A percentile compares a stretch with the other conserved stretches of the same genome.
Conservation (phyloP, 2,888 invertebrate genomes). For the Mystacides longicornis region DNA sequence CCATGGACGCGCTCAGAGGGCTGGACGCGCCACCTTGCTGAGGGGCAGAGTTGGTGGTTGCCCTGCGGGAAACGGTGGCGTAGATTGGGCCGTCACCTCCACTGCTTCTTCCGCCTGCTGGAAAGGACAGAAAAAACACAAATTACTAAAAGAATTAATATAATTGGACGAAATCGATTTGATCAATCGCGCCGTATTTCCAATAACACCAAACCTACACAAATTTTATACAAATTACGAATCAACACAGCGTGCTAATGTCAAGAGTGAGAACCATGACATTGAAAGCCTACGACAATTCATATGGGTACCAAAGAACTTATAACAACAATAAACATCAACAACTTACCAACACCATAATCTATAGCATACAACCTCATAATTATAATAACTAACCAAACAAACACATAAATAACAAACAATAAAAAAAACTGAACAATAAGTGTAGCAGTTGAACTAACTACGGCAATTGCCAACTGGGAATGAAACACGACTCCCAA, state of each 20-base stretch:
- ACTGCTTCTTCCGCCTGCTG: conserved; percentile 10
- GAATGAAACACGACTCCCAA: too few species aligned
- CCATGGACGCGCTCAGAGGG: conserved; percentile 81
- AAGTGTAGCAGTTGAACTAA: neutral
- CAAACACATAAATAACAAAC: neutral
- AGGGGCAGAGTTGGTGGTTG: conserved; percentile 24
- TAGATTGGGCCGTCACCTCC: conserved; percentile 67
- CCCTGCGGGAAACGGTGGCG: conserved; percentile 57
- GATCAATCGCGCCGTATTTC: too few species aligned
- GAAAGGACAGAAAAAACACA: neutral
- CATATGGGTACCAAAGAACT: neutral
- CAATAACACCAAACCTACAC: too few species aligned
- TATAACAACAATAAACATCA: neutral
- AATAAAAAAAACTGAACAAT: neutral
- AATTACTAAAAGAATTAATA: too few species aligned
- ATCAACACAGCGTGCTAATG: neutral
- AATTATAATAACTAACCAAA: neutral
- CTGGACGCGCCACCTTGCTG: conserved; percentile 46
- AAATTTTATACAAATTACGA: too few species aligned
- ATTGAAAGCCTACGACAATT: neutral
- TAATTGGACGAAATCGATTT: too few species aligned
- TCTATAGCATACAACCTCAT: too few species aligned
- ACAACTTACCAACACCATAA: too few species aligned
- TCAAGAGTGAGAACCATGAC: neutral
- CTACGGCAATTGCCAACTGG: neutral